Evolutionary conservation across 2,113 vertebrate genomes (phyloP).

Genomic region (Podarcis raffonei): DNA sequence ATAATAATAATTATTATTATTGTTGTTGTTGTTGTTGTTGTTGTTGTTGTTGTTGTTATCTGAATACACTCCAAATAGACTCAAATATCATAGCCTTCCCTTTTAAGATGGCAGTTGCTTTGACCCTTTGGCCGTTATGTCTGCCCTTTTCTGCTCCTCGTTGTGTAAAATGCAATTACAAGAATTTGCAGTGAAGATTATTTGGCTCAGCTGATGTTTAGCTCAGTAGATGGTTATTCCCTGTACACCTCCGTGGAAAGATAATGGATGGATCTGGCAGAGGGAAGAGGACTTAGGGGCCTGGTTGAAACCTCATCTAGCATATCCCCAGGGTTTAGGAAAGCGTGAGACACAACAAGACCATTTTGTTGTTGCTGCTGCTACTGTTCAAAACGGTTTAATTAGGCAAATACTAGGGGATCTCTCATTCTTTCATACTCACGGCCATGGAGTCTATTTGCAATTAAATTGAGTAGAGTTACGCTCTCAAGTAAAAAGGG

Average conservation of each 20-base stretch:
- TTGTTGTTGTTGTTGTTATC: no score
- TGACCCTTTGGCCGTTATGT: not conserved
- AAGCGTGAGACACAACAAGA: not conserved
- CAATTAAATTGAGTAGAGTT: constrained; percentile 69
- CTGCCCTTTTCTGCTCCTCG: not conserved
- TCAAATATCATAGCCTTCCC: not conserved
- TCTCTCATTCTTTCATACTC: constrained; percentile 19
- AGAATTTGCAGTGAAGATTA: not conserved
- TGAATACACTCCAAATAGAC: not conserved
- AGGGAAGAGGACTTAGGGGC: not conserved
- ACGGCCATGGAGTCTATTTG: constrained; percentile 41
- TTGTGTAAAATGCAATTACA: not conserved
- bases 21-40: no score
- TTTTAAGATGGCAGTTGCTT: not conserved
- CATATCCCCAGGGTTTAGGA: not conserved
- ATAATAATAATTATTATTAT: no score
- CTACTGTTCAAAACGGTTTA: constrained; percentile 2
- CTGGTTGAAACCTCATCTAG: not conserved
- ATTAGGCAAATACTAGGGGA: constrained; percentile 12
- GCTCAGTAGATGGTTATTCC: not conserved
- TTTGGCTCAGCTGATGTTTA: no score
- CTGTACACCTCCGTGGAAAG: not conserved
- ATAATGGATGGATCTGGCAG: not conserved
- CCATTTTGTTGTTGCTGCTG: not conserved
- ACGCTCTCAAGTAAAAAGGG: constrained; percentile 54